Base-by-base conservation (phyloP, 2,113 vertebrate species). In the Procavia capensis region DNA sequence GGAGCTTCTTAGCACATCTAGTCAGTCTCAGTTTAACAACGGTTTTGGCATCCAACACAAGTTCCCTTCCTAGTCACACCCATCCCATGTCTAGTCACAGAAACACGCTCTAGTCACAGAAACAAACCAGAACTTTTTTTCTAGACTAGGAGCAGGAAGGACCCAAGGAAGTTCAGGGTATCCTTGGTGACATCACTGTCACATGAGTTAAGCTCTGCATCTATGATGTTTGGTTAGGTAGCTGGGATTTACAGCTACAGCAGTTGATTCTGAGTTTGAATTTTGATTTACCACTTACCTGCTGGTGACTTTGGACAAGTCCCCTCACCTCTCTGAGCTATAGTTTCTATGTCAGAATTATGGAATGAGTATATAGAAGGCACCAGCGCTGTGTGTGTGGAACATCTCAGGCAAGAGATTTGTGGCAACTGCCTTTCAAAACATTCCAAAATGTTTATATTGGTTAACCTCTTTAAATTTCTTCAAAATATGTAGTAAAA, bases 221-320 rank as follows among this genome's bases (percentile, higher is more conserved):
- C 34, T 83, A 29, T 22, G 10, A 6, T 47, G 19, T 95, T 83
- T 86, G 64, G 7, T 0, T 50, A 70, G 54, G 63, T 63, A 66
- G 20, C 78, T 74, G 54, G 24, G 76, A 86, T 34, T 94, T 79
- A 74, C 29, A 64, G 25, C 88, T 74, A 54, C 10, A 14, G 50
- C 17, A 87, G n/a, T 79, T 25, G 78, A 11, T 45, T 85, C 59
- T 86, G 64, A 93, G 36, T 75, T 75, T 75, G 86, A 90, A 72
- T 75, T 85, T 36, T 95, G 25, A 20, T 75, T 93, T 90, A 64
- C 16, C 4, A 85, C 29, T 85, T 72, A 80, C 9, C 13, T 45
- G 3, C 34, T 85, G 25, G 9, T 81, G 43, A 74, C 19, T 90
- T 85, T 74, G 43, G 54, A 4, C 34, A 87, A 72, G 45, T 50